Conservation (phyloP, 2,113 vertebrate genomes). For the Lepisosteus osseus region DNA sequence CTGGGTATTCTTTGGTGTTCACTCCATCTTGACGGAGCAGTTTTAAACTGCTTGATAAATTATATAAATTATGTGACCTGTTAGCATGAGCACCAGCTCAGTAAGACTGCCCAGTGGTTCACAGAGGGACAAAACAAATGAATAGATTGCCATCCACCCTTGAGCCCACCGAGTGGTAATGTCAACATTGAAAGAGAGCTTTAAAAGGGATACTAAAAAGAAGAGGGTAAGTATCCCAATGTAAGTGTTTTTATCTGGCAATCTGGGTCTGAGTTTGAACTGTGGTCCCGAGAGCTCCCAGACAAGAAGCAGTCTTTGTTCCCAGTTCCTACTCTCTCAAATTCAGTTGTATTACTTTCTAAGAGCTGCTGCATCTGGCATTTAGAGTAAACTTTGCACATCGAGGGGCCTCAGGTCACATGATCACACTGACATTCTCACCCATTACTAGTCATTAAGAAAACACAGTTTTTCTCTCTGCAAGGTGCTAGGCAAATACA, state of each 20-base stretch:
- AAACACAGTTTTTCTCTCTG: slow-evolving; percentile 53
- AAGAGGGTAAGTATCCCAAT: slow-evolving; percentile 31
- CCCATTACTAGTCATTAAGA: slow-evolving; percentile 50
- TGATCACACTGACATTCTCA: slow-evolving; percentile 45
- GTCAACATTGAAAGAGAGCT: slow-evolving; percentile 15
- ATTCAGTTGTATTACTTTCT: slow-evolving; percentile 23
- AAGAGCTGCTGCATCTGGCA: slow-evolving; percentile 38
- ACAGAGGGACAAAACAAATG: too few species aligned
- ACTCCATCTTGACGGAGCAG: too few species aligned
- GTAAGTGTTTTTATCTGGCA: slow-evolving; percentile 48
- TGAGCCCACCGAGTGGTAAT: neutral
- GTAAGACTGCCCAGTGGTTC: neutral
- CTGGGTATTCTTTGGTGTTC: too few species aligned
- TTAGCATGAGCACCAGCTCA: too few species aligned
- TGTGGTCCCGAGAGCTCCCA: slow-evolving; percentile 13
- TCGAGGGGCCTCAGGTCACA: slow-evolving; percentile 28
- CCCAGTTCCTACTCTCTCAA: slow-evolving; percentile 20
- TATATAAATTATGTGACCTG: too few species aligned
- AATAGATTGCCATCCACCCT: neutral
- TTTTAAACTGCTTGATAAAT: too few species aligned
- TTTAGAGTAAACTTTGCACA: slow-evolving; percentile 30
- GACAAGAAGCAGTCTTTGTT: slow-evolving; percentile 36
- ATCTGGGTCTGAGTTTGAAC: slow-evolving; percentile 38
- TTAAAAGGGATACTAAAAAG: slow-evolving; percentile 33
- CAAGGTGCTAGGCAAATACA: slow-evolving; percentile 57